phyloP scores from a whole-genome alignment of 53 echinoderm and acorn worm genomes.

The Antedon mediterranea region DNA sequence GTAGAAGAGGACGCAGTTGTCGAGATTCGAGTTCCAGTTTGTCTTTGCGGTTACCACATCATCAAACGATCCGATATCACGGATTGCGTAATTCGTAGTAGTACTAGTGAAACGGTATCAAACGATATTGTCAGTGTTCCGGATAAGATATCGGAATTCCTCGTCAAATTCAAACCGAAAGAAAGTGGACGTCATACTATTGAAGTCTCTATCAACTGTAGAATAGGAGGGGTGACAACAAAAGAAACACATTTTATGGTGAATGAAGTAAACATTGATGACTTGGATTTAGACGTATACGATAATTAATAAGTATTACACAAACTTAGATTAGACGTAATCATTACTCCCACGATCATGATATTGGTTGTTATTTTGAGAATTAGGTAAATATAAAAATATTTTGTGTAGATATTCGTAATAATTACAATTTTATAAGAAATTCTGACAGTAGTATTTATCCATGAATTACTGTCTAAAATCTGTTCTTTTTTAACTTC shows the following conservation, averaged over 20 bases:
- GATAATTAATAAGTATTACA: no score
- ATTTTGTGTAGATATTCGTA: no score
- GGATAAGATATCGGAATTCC: not conserved
- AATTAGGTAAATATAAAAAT: no score
- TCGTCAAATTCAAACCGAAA: not conserved
- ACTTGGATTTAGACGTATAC: no score
- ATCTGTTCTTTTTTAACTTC: no score
- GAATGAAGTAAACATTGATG: not conserved
- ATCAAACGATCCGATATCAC: not conserved
- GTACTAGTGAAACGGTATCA: not conserved
- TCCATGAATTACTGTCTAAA: no score
- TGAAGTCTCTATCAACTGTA: not conserved
- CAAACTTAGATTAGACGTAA: no score
- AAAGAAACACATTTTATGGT: not conserved
- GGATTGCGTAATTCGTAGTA: not conserved
- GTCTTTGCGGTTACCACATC: not conserved
- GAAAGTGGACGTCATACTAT: not conserved
- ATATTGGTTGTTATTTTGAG: no score
- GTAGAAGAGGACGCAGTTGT: not conserved
- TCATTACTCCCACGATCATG: no score
- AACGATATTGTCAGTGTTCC: not conserved
- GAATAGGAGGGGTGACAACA: not conserved
- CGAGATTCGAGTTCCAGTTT: not conserved
- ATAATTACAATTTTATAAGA: no score
- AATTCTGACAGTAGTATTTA: no score